Evolutionary conservation across 2,113 vertebrate genomes (phyloP).

Genomic region (Sorex fumeus): DNA sequence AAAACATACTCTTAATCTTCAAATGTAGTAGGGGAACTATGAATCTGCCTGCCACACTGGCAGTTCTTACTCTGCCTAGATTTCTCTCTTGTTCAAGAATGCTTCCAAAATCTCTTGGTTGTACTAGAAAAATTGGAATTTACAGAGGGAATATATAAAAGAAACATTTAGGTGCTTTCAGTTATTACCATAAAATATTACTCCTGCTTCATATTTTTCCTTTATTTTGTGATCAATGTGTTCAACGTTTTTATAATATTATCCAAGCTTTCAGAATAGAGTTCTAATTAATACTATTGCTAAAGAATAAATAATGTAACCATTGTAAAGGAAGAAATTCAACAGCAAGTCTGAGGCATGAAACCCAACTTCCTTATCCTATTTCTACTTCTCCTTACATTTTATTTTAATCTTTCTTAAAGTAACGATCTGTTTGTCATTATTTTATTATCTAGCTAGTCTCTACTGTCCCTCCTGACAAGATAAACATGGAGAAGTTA

Average conservation of each 20-base stretch:
- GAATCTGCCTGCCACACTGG: neutral
- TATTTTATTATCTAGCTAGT: neutral
- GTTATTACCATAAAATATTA: neutral
- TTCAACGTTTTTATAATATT: neutral
- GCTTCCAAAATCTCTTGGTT: neutral
- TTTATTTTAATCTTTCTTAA: conserved; percentile 49
- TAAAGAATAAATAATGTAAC: conserved; percentile 1
- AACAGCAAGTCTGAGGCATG: neutral
- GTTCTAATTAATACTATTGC: neutral
- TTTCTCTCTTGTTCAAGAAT: neutral
- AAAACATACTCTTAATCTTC: neutral
- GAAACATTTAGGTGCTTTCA: neutral
- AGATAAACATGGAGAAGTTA: neutral
- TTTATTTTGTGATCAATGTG: neutral
- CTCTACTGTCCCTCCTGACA: conserved; percentile 1
- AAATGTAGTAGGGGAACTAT: neutral
- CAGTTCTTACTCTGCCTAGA: neutral
- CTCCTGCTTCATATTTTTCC: neutral
- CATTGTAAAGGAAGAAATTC: neutral
- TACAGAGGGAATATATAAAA: neutral
- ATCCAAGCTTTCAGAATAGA: neutral
- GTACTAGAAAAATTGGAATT: neutral
- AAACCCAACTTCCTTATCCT: neutral
- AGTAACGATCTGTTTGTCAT: neutral
- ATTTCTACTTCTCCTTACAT: neutral